These are phyloP conservation scores for Crocuta crocuta DNA, from an alignment of 2,113 vertebrate genomes.

Conservation along the genomic window DNA sequence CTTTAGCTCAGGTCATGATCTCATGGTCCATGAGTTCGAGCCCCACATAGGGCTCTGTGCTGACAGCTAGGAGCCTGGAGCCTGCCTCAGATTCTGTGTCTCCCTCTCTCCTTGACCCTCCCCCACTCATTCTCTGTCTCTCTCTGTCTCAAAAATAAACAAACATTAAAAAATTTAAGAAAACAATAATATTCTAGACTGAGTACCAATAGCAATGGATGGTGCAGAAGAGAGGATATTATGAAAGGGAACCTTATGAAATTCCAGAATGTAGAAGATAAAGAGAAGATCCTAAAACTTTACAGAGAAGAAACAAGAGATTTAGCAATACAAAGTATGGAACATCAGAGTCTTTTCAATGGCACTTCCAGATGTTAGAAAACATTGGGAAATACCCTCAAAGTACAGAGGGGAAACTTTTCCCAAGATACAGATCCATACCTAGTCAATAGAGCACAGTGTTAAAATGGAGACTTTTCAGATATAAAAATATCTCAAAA, in stretches of 20 bases:
- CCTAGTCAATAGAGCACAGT: neutral
- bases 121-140: too few relatives aligned
- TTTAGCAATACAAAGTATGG: neutral
- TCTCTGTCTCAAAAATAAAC: too few relatives aligned
- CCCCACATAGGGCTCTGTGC: too few relatives aligned
- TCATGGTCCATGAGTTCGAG: too few relatives aligned
- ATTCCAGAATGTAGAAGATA: neutral
- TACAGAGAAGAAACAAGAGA: neutral
- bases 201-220: neutral
- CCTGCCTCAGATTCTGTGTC: too few relatives aligned
- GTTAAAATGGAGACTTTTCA: neutral
- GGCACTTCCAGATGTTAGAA: neutral
- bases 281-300: neutral
- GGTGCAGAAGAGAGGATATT: neutral
- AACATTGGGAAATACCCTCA: neutral
- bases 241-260: neutral
- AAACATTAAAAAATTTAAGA: too few relatives aligned
- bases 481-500: neutral
- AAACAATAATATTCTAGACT: neutral
- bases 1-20: too few relatives aligned
- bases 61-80: too few relatives aligned
- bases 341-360: neutral
- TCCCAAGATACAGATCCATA: neutral
- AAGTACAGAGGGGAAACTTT: neutral
- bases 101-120: too few relatives aligned